These are phyloP conservation scores for Oophaga sylvatica DNA, from an alignment of 2,797 vertebrate species.

Conservation along the genomic window DNA sequence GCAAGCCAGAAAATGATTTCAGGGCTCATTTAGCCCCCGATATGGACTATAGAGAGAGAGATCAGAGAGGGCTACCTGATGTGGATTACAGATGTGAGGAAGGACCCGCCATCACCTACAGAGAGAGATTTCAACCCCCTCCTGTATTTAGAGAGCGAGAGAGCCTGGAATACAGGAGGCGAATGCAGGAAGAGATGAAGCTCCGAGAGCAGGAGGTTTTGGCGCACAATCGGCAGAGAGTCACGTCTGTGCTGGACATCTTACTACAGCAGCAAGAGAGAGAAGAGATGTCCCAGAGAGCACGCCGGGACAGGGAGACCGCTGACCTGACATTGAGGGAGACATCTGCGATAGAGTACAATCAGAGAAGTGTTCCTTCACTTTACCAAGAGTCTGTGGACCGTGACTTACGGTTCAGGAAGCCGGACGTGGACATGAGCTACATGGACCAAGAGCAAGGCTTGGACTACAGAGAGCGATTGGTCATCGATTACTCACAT, in stretches of 20 bases:
- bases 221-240: neutral
- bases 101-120: slow-evolving; percentile 75
- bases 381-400: slow-evolving; percentile 79
- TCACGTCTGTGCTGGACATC: neutral
- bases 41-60: slow-evolving; percentile 84
- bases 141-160: slow-evolving; percentile 4
- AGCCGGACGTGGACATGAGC: slow-evolving; percentile 74
- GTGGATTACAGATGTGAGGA: slow-evolving; percentile 75
- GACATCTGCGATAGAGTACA: slow-evolving; percentile 76
- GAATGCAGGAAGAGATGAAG: neutral
- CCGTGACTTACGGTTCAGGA: slow-evolving; percentile 84
- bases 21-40: slow-evolving; percentile 79
- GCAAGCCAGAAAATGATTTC: slow-evolving; percentile 79
- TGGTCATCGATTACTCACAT: slow-evolving; percentile 81
- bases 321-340: slow-evolving; percentile 49
- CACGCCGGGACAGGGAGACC: neutral
- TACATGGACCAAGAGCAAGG: slow-evolving; percentile 83
- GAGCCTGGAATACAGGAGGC: slow-evolving; percentile 27
- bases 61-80: slow-evolving; percentile 74
- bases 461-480: slow-evolving; percentile 88
- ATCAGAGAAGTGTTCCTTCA: slow-evolving; percentile 65
- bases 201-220: neutral
- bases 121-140: slow-evolving; percentile 73
- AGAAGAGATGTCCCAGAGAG: neutral
- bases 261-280: slow-evolving; percentile 28